A percentile compares a stretch with the other conserved stretches of the same genome.
Evolutionary conservation across 1,140 invertebrate genomes (phyloP).

Genomic region (Calycopis cecrops): DNA sequence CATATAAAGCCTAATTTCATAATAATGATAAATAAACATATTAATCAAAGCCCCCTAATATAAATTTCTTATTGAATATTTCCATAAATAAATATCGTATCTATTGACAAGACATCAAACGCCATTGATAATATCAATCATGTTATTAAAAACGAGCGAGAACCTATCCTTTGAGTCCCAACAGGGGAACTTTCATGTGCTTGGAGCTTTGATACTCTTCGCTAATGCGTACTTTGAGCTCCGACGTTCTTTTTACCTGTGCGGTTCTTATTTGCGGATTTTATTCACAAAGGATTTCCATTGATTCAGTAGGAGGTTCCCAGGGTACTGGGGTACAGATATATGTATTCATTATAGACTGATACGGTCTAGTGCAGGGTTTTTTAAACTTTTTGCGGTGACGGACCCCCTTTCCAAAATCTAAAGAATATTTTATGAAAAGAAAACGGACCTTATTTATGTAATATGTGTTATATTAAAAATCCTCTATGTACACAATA

Average conservation of each 20-base stretch:
- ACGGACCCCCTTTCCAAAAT: too few species aligned
- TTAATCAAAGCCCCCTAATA: too few species aligned
- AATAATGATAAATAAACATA: too few species aligned
- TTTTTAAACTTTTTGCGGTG: too few species aligned
- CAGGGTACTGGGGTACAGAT: background rate
- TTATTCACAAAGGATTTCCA: background rate
- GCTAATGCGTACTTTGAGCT: slow-evolving; percentile 1
- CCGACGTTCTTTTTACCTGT: background rate
- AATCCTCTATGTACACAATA: too few species aligned
- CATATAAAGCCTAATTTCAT: too few species aligned
- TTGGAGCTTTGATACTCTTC: background rate
- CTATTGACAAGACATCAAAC: background rate
- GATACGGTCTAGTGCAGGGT: background rate
- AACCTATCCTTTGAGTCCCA: background rate
- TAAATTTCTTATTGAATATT: background rate
- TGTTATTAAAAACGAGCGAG: background rate
- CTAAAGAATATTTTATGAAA: too few species aligned
- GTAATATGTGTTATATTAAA: too few species aligned
- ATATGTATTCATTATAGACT: background rate
- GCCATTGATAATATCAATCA: background rate
- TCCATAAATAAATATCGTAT: background rate
- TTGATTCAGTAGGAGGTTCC: background rate
- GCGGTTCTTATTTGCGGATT: too few species aligned
- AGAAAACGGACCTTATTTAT: too few species aligned
- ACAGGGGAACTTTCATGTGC: background rate